Percentiles rank a stretch among this genome's conserved stretches.
Evolutionary conservation across 2,888 invertebrate genomes (phyloP).

Genomic region (Drosophila flavopinicola): DNA sequence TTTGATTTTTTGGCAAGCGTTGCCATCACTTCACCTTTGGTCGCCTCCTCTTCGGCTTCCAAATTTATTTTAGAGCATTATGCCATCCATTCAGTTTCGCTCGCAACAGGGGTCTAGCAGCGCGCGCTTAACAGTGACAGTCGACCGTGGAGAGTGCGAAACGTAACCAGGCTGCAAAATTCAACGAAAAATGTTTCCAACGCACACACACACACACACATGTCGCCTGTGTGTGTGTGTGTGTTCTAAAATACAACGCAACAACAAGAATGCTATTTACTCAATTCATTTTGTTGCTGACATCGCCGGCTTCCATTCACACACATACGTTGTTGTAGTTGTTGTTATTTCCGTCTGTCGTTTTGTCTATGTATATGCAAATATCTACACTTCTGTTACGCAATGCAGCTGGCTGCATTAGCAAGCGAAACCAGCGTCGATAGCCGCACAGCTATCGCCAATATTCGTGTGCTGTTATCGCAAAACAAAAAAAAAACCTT

Average conservation of each 20-base stretch:
- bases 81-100: constrained; percentile 67
- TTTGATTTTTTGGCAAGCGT: constrained; percentile 71
- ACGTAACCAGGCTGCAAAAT: constrained; percentile 32
- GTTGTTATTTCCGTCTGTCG: constrained; percentile 39
- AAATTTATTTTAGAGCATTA: constrained; percentile 82
- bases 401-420: constrained; percentile 46
- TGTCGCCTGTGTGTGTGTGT: constrained; percentile 17
- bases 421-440: constrained; percentile 43
- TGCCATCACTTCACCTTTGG: constrained; percentile 24
- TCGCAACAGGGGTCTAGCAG: constrained; percentile 51
- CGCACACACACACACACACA: constrained; percentile 15
- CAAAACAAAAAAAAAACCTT: constrained; percentile 31
- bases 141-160: constrained; percentile 26
- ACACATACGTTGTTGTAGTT: constrained; percentile 35
- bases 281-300: constrained; percentile 9
- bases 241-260: constrained; percentile 8
- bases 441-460: constrained; percentile 32
- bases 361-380: constrained; percentile 19
- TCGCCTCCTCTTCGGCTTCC: constrained; percentile 51
- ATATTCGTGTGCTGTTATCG: constrained; percentile 41
- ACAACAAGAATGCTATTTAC: constrained; percentile 10
- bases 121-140: constrained; percentile 57
- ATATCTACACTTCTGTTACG: constrained; percentile 39
- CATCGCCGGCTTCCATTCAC: constrained; percentile 59
- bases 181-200: constrained; percentile 48